phyloP scores from a whole-genome alignment of 2,113 vertebrate genomes.

The Camelus dromedarius region DNA sequence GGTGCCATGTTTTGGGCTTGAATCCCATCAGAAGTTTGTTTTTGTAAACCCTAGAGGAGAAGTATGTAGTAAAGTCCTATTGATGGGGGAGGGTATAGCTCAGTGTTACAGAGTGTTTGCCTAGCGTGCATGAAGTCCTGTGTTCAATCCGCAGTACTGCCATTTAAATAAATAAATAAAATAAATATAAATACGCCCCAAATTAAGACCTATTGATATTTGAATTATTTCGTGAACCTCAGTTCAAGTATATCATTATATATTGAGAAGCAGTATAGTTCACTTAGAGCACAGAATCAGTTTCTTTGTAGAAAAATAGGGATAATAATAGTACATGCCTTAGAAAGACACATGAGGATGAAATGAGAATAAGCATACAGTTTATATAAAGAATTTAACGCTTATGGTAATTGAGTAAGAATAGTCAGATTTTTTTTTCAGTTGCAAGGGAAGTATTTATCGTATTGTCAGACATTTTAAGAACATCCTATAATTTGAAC shows the following conservation, averaged over 20 bases:
- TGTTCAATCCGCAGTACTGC: no score
- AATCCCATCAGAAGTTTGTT: neutral
- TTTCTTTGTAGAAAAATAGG: slow-evolving; percentile 34
- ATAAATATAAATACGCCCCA: no score
- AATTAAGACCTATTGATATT: neutral
- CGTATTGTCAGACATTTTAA: neutral
- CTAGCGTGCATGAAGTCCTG: no score
- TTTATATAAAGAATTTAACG: neutral
- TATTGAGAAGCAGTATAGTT: neutral
- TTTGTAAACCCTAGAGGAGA: neutral
- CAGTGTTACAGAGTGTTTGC: no score
- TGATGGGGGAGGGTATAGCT: neutral
- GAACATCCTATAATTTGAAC: neutral
- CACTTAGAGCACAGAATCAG: neutral
- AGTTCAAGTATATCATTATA: neutral
- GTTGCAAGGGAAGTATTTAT: neutral
- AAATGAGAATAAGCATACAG: neutral
- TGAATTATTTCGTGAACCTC: neutral
- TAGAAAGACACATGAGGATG: neutral
- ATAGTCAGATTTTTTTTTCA: neutral
- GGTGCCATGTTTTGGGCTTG: neutral
- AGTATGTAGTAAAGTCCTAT: slow-evolving; percentile 3
- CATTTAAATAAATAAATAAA: no score
- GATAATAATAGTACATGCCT: neutral
- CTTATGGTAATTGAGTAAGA: neutral